These are phyloP conservation scores for Scaptomyza pallida DNA, from an alignment of 1,140 invertebrate genomes.

Conservation along the genomic window DNA sequence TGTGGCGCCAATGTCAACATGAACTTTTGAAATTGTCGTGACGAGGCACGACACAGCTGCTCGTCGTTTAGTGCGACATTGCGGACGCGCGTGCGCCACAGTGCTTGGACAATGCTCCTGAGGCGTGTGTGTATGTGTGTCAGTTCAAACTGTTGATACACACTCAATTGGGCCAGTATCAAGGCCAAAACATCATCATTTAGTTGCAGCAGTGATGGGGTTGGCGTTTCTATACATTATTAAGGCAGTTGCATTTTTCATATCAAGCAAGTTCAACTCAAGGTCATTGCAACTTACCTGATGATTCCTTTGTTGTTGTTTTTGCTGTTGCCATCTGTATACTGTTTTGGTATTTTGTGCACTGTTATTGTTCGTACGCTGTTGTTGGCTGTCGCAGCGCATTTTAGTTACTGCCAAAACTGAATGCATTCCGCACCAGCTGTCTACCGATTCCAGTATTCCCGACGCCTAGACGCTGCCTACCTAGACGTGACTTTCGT, in stretches of 20 bases:
- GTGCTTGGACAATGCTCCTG: conserved; percentile 51
- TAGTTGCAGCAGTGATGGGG: conserved; percentile 54
- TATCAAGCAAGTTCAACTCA: neutral
- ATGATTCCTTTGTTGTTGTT: conserved; percentile 7
- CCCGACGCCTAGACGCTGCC: conserved; percentile 16
- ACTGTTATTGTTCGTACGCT: conserved; percentile 10
- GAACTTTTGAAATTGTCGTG: conserved; percentile 55
- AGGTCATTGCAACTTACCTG: conserved; percentile 45
- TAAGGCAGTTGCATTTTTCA: too few species aligned
- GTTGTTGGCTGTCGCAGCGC: conserved; percentile 30
- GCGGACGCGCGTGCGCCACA: conserved; percentile 67
- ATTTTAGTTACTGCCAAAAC: conserved; percentile 55
- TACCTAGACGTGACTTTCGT: conserved; percentile 23
- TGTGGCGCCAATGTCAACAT: conserved; percentile 46
- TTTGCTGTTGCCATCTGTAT: conserved; percentile 50
- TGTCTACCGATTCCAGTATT: conserved; percentile 41
- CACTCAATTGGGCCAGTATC: conserved; percentile 58
- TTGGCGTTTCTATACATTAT: conserved; percentile 9
- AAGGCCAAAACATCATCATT: conserved; percentile 73
- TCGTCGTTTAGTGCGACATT: conserved; percentile 56
- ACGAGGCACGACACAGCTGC: conserved; percentile 24
- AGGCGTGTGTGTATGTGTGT: conserved; percentile 57
- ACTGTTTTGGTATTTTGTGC: neutral
- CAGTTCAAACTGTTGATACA: conserved; percentile 69
- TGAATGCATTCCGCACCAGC: conserved; percentile 36